These are phyloP conservation scores for Cassiopea andromeda DNA, from an alignment of 30 jellyfish, hydroid and myxozoan genomes.

Conservation along the genomic window DNA sequence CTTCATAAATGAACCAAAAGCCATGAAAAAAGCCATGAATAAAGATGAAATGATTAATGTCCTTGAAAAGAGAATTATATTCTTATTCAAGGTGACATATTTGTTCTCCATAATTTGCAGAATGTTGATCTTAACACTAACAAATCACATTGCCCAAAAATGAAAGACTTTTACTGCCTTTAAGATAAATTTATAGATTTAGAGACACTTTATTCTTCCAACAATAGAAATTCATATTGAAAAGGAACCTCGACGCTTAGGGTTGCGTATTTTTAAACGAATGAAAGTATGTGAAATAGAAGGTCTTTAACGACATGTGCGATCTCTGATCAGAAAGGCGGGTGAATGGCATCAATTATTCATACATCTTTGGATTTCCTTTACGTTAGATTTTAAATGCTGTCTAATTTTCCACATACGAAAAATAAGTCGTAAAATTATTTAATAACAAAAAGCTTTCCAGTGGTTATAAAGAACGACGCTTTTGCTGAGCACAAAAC, in stretches of 20 bases:
- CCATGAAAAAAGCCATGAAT: neutral
- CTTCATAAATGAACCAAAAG: neutral
- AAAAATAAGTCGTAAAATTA: no score
- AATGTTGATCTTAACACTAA: neutral
- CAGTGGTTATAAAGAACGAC: no score
- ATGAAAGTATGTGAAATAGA: no score
- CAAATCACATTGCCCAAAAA: no score
- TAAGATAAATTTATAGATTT: no score
- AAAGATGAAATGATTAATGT: neutral
- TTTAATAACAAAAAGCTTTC: no score
- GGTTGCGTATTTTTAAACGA: neutral
- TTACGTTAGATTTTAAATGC: neutral
- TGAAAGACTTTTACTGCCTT: no score
- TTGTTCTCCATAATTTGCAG: neutral
- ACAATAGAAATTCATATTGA: neutral
- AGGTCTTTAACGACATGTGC: neutral
- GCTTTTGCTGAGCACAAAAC: neutral
- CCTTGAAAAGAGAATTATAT: neutral
- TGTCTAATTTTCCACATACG: neutral
- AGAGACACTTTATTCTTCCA: neutral
- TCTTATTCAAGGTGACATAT: neutral
- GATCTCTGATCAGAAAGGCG: conserved; percentile 74
- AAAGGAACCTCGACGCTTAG: neutral
- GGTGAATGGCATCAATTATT: conserved; percentile 55
- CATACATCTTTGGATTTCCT: neutral